These are phyloP conservation scores for Speoplatyrhinus poulsoni DNA, from an alignment of 2,113 vertebrate genomes.

Conservation along the genomic window DNA sequence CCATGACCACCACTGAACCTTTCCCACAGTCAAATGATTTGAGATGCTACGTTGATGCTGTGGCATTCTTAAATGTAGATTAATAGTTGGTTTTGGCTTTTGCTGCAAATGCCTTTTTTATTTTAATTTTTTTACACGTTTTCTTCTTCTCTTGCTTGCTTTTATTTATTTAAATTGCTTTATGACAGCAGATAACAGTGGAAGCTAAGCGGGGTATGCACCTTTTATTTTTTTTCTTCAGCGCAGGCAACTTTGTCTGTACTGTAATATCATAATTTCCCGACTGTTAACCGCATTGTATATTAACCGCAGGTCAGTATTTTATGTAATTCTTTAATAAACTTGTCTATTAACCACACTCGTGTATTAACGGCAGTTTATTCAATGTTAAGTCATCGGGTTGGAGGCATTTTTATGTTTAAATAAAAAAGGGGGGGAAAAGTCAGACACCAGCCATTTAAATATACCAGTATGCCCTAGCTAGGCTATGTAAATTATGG, in stretches of 20 bases:
- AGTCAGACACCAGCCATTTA: too few relatives aligned
- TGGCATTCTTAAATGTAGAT: conserved; percentile 12
- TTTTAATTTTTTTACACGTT: conserved; percentile 2
- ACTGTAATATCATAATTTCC: too few relatives aligned
- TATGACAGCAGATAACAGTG: conserved; percentile 17
- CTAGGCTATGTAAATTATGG: too few relatives aligned
- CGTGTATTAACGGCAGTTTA: too few relatives aligned
- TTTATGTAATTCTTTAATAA: too few relatives aligned
- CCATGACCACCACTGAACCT: conserved; percentile 2
- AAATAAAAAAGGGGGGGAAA: too few relatives aligned
- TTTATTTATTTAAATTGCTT: background rate
- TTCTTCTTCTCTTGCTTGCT: background rate
- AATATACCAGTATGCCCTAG: too few relatives aligned
- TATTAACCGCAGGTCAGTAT: too few relatives aligned
- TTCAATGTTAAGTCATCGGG: too few relatives aligned
- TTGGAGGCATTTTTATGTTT: too few relatives aligned
- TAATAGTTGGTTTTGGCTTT: conserved; percentile 24
- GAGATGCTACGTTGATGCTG: background rate
- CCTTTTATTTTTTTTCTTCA: conserved; percentile 25
- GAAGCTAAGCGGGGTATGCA: conserved; percentile 11
- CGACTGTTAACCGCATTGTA: too few relatives aligned
- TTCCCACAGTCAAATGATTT: conserved; percentile 1
- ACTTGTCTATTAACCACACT: too few relatives aligned
- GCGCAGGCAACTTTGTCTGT: background rate
- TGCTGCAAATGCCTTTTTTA: conserved; percentile 26